Conservation (phyloP, 1,140 invertebrate genomes). For the Paralvinella palmiformis region DNA sequence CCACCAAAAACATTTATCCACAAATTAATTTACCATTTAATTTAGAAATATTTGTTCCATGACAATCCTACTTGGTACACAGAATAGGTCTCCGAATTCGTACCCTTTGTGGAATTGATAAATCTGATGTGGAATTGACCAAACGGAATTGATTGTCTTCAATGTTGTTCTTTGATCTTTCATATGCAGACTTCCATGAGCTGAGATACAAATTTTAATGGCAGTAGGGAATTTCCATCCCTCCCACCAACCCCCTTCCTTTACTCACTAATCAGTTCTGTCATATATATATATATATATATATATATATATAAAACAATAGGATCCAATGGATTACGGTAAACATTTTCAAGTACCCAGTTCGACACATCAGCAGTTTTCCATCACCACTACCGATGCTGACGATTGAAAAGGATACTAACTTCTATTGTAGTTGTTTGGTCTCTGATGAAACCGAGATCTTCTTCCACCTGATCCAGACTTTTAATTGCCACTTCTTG, state of each 20-base stretch:
- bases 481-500: conserved; percentile 79
- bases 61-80: no score
- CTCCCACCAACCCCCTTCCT: background rate
- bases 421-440: conserved; percentile 98
- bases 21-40: no score
- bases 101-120: no score
- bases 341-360: background rate
- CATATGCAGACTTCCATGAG: no score
- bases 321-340: background rate
- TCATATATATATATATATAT: background rate
- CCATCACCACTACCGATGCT: background rate
- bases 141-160: no score
- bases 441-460: conserved; percentile 87
- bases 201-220: no score
- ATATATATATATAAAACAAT: background rate
- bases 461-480: conserved; percentile 77
- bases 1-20: no score
- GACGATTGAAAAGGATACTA: conserved; percentile 54
- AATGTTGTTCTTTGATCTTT: no score
- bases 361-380: background rate
- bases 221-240: background rate
- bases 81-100: no score
- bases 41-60: no score
- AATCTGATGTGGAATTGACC: no score
- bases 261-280: background rate